Evolutionary conservation across 2,888 invertebrate genomes (phyloP).

Genomic region (Limnephilus lunatus): DNA sequence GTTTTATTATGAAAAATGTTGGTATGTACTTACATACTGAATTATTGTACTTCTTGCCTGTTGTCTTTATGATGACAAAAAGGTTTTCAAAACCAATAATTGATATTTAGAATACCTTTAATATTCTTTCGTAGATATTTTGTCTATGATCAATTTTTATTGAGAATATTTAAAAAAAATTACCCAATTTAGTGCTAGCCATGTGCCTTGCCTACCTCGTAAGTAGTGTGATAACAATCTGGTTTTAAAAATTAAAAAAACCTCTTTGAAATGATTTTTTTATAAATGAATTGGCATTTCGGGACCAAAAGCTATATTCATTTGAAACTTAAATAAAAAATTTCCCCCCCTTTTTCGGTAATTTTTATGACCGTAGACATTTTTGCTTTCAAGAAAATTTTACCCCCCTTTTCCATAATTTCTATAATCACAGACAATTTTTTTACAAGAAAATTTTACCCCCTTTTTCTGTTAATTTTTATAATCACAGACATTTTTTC

Average conservation of each 20-base stretch:
- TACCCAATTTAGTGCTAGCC: slow-evolving; percentile 42
- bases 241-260: slow-evolving; percentile 4
- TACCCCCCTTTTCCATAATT: no score
- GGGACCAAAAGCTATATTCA: slow-evolving; percentile 36
- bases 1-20: not conserved
- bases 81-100: not conserved
- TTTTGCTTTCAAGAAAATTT: no score
- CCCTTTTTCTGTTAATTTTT: not conserved
- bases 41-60: not conserved
- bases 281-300: slow-evolving; percentile 27
- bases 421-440: no score
- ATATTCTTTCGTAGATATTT: not conserved
- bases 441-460: no score
- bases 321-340: not conserved
- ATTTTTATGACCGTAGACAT: no score
- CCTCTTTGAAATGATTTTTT: slow-evolving; percentile 27
- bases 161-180: not conserved
- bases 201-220: slow-evolving; percentile 45
- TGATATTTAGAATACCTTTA: not conserved
- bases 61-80: not conserved
- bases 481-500: not conserved
- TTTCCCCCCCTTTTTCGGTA: not conserved
- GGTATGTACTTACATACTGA: not conserved
- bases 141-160: not conserved
- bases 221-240: slow-evolving; percentile 30